Evolutionary conservation across 2,888 invertebrate genomes (phyloP).

Genomic region (Archips crataeganus): DNA sequence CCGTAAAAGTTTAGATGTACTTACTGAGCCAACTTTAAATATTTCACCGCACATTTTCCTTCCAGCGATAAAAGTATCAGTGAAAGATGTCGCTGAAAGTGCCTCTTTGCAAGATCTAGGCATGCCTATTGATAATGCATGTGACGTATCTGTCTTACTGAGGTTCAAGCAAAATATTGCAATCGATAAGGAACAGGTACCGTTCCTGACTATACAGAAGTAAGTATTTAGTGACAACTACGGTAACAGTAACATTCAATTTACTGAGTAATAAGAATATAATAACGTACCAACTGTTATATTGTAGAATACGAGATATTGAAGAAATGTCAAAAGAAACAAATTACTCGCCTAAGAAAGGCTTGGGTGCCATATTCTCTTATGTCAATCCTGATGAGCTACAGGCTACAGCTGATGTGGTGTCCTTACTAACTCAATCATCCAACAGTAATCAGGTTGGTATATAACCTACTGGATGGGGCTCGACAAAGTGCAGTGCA

Average conservation of each 20-base stretch:
- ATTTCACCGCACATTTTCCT: neutral
- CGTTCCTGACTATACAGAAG: slow-evolving; percentile 47
- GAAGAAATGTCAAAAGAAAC: no score
- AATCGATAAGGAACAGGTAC: slow-evolving; percentile 44
- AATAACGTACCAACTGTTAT: no score
- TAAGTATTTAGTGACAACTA: slow-evolving; percentile 44
- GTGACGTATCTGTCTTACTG: slow-evolving; percentile 43
- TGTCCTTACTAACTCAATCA: no score
- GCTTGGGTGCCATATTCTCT: no score
- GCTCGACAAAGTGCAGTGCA: no score
- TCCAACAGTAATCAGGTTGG: neutral
- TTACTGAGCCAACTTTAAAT: neutral
- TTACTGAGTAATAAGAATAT: no score
- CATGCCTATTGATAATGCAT: slow-evolving; percentile 42
- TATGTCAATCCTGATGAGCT: no score
- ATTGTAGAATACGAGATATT: no score
- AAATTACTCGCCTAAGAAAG: no score
- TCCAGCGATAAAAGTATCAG: slow-evolving; percentile 30
- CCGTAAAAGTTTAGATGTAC: neutral
- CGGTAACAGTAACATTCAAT: neutral
- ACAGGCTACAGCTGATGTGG: no score
- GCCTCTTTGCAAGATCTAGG: slow-evolving; percentile 46
- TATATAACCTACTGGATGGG: neutral
- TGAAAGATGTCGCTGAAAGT: neutral
- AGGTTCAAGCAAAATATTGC: slow-evolving; percentile 44